These are phyloP conservation scores for Sebastes aleutianus DNA, from an alignment of 2,797 vertebrate genomes.

Conservation along the genomic window DNA sequence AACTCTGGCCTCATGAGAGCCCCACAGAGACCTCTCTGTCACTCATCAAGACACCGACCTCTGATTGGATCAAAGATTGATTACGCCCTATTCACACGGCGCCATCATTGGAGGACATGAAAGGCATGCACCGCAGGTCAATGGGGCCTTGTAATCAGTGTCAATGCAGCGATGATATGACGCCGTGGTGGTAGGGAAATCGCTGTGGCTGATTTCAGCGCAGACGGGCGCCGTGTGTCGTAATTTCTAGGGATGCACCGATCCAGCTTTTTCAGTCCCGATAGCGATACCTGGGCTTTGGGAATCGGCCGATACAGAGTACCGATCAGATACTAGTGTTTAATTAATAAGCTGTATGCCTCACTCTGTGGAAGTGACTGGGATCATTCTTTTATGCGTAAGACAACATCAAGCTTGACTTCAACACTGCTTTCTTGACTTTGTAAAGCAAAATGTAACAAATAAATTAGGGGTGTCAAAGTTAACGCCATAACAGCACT, in stretches of 20 bases:
- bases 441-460: too few relatives aligned
- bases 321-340: too few relatives aligned
- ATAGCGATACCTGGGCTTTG: too few relatives aligned
- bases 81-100: conserved; percentile 82
- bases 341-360: too few relatives aligned
- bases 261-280: too few relatives aligned
- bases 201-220: conserved; percentile 47
- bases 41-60: conserved; percentile 64
- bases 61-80: conserved; percentile 90
- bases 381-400: too few relatives aligned
- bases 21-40: conserved; percentile 84
- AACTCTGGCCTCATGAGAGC: conserved; percentile 81
- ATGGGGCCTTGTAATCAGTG: conserved; percentile 87
- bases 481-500: too few relatives aligned
- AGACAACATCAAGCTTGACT: too few relatives aligned
- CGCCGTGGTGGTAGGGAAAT: conserved; percentile 63
- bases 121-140: conserved; percentile 79
- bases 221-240: neutral
- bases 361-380: too few relatives aligned
- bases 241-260: neutral
- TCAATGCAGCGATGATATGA: conserved; percentile 75
- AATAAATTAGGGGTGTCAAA: too few relatives aligned
- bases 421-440: too few relatives aligned
- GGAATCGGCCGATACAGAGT: too few relatives aligned
- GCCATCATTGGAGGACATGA: conserved; percentile 55